Evolutionary conservation across 2,113 vertebrate species (phyloP).

Genomic region (Oreotrochilus melanogaster): DNA sequence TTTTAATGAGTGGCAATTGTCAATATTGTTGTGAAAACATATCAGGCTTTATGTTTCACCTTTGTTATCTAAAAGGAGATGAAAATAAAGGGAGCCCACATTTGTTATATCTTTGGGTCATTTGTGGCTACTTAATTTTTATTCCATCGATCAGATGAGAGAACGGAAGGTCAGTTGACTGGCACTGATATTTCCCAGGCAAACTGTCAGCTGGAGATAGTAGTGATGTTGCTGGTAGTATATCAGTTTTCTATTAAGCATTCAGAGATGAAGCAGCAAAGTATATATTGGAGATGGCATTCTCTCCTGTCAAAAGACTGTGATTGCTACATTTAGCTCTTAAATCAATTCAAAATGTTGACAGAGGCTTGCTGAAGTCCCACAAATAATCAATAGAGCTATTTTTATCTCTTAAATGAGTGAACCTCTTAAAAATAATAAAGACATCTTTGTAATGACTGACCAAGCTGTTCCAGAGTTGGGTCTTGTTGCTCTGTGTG

Average conservation of each 20-base stretch:
- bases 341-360: conserved; percentile 49
- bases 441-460: conserved; percentile 41
- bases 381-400: conserved; percentile 17
- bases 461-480: conserved; percentile 9
- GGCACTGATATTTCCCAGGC: conserved; percentile 12
- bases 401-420: conserved; percentile 33
- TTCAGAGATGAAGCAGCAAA: conserved; percentile 37
- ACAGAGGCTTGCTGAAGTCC: conserved; percentile 44
- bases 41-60: background rate
- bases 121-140: background rate
- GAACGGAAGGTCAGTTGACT: background rate
- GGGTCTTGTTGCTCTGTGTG: conserved; percentile 1
- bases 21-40: background rate
- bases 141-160: background rate
- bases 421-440: conserved; percentile 52
- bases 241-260: conserved; percentile 58
- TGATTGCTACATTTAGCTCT: conserved; percentile 46
- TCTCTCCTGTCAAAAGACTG: conserved; percentile 17
- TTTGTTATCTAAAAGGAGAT: background rate
- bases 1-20: background rate
- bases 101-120: background rate
- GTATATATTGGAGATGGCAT: conserved; percentile 12
- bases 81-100: background rate
- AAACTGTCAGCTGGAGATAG: background rate
- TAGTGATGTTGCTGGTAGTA: background rate